Evolutionary conservation across 2,797 vertebrate species (phyloP).

Genomic region (Orestias chungarensis): DNA sequence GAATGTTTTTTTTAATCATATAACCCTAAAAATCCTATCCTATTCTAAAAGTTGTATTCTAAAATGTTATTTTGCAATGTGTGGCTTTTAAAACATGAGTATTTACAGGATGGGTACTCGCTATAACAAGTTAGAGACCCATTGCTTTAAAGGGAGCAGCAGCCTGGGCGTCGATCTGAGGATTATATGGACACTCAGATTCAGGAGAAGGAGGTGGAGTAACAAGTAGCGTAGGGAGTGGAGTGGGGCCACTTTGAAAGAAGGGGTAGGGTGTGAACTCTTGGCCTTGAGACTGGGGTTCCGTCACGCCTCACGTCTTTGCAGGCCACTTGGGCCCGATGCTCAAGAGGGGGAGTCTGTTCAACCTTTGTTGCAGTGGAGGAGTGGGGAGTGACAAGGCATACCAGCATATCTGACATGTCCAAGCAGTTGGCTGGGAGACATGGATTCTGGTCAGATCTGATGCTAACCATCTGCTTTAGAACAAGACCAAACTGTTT

Average conservation of each 20-base stretch:
- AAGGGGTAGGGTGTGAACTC: slow-evolving; percentile 57
- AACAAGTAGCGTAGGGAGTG: slow-evolving; percentile 11
- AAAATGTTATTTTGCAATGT: not conserved
- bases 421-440: slow-evolving; percentile 75
- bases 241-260: slow-evolving; percentile 47
- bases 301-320: slow-evolving; percentile 73
- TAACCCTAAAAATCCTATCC: not conserved
- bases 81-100: not conserved
- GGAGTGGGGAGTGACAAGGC: slow-evolving; percentile 75
- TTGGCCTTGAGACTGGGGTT: slow-evolving; percentile 73
- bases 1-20: not conserved
- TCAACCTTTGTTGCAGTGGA: slow-evolving; percentile 70
- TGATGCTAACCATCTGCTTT: slow-evolving; percentile 70
- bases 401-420: slow-evolving; percentile 76
- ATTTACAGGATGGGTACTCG: not conserved
- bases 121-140: not conserved
- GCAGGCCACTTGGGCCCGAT: slow-evolving; percentile 62
- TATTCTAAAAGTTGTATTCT: not conserved
- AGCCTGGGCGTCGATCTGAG: slow-evolving; percentile 59
- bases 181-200: slow-evolving; percentile 74
- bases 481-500: slow-evolving; percentile 50
- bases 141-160: slow-evolving; percentile 42
- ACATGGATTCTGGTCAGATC: slow-evolving; percentile 57
- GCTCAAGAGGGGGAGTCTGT: slow-evolving; percentile 63
- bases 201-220: slow-evolving; percentile 36